phyloP scores from a whole-genome alignment of 53 echinoderm and acorn worm species.

The Paracentrotus lividus region DNA sequence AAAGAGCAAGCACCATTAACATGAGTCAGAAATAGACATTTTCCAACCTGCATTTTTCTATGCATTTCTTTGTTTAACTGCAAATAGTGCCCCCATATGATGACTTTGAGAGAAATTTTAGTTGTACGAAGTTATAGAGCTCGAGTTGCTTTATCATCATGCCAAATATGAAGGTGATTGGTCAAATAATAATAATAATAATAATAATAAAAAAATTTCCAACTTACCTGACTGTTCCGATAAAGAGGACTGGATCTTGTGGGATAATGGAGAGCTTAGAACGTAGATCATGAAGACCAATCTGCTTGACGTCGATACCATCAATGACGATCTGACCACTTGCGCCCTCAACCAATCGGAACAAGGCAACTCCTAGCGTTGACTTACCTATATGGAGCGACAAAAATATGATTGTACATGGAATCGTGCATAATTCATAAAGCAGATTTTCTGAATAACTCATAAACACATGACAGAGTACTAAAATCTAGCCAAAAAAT shows the following conservation, averaged over 20 bases:
- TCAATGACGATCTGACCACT: constrained; percentile 89
- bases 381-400: constrained; percentile 81
- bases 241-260: constrained; percentile 93
- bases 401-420: not conserved
- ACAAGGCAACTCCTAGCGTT: constrained; percentile 89
- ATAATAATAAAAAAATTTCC: not conserved
- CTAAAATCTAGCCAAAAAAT: no score
- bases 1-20: no score
- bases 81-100: no score
- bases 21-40: no score
- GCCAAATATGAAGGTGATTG: no score
- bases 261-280: constrained; percentile 95
- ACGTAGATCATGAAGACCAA: constrained; percentile 90
- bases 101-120: no score
- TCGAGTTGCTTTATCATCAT: no score
- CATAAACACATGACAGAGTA: not conserved
- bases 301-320: constrained; percentile 75
- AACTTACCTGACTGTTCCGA: constrained; percentile 90
- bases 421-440: not conserved
- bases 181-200: no score
- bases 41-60: no score
- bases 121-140: no score
- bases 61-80: no score
- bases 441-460: not conserved
- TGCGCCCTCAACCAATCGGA: constrained; percentile 88